Percentiles rank a stretch among this genome's conserved stretches.
phyloP scores from a whole-genome alignment of 2,113 vertebrate species.

The Silurus meridionalis region DNA sequence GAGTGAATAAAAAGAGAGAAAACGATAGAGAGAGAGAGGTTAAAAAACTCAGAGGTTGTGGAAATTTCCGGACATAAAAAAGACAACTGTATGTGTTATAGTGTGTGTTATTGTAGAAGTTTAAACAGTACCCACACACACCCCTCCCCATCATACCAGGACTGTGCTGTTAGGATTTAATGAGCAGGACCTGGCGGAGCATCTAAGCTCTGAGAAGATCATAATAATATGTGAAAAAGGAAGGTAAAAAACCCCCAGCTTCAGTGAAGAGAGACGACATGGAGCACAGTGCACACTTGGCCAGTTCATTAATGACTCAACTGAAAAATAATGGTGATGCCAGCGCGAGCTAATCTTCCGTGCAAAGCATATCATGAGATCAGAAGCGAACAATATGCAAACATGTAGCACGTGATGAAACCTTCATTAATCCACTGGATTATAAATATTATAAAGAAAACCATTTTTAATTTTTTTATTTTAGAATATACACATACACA shows the following conservation, averaged over 20 bases:
- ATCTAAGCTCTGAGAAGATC: slow-evolving; percentile 43
- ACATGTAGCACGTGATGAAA: slow-evolving; percentile 14
- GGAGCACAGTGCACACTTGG: slow-evolving; percentile 41
- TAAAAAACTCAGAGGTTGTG: slow-evolving; percentile 42
- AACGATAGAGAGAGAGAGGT: slow-evolving; percentile 27
- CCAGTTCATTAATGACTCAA: slow-evolving; percentile 48
- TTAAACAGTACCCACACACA: background rate
- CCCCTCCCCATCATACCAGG: background rate
- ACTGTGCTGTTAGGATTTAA: slow-evolving; percentile 31
- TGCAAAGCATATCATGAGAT: slow-evolving; percentile 45
- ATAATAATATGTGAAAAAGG: slow-evolving; percentile 45
- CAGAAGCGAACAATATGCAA: slow-evolving; percentile 48
- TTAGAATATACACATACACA: background rate
- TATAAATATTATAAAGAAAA: background rate
- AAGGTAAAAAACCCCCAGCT: background rate
- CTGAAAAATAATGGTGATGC: slow-evolving; percentile 54
- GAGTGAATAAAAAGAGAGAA: background rate
- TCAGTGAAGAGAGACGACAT: slow-evolving; percentile 43
- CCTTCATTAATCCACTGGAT: slow-evolving; percentile 21
- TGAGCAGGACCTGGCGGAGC: slow-evolving; percentile 38
- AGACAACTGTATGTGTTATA: background rate
- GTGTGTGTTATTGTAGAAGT: background rate
- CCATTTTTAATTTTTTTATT: background rate
- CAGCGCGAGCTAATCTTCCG: slow-evolving; percentile 51
- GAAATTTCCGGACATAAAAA: slow-evolving; percentile 28